Percentiles rank a stretch among this genome's conserved stretches.
phyloP scores from a whole-genome alignment of 2,113 vertebrate genomes.

The Macrotus californicus region DNA sequence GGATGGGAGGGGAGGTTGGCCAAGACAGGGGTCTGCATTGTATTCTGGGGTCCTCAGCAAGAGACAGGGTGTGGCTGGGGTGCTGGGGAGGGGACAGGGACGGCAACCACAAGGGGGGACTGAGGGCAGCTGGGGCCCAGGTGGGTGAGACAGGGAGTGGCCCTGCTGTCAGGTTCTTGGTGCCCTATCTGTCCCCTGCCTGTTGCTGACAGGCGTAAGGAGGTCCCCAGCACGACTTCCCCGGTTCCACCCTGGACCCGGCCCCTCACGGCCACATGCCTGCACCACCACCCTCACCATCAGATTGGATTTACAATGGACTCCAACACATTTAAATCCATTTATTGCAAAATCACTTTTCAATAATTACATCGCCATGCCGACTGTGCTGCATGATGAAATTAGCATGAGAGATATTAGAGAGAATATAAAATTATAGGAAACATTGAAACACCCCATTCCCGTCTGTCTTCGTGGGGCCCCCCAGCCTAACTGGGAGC shows the following conservation, averaged over 20 bases:
- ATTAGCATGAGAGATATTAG: slow-evolving; percentile 85
- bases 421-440: slow-evolving; percentile 85
- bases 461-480: slow-evolving; percentile 73
- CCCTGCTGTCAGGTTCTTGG: accelerated
- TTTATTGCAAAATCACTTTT: slow-evolving; percentile 90
- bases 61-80: accelerated
- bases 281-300: slow-evolving; percentile 73
- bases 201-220: slow-evolving; percentile 70
- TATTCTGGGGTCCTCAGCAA: background rate
- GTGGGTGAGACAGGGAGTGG: accelerated
- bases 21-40: background rate
- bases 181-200: background rate
- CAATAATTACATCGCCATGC: slow-evolving; percentile 86
- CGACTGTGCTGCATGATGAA: slow-evolving; percentile 85
- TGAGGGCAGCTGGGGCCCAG: slow-evolving; percentile 3
- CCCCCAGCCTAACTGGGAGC: slow-evolving; percentile 78
- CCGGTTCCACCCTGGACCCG: slow-evolving; percentile 61
- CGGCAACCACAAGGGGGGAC: accelerated
- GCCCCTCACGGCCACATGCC: slow-evolving; percentile 59
- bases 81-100: background rate
- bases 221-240: slow-evolving; percentile 61
- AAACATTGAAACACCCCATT: slow-evolving; percentile 84
- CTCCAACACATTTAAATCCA: slow-evolving; percentile 85
- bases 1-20: background rate
- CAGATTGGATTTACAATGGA: slow-evolving; percentile 83